Evolutionary conservation across 2,888 invertebrate genomes (phyloP).

Genomic region (Stegophylla sp.): DNA sequence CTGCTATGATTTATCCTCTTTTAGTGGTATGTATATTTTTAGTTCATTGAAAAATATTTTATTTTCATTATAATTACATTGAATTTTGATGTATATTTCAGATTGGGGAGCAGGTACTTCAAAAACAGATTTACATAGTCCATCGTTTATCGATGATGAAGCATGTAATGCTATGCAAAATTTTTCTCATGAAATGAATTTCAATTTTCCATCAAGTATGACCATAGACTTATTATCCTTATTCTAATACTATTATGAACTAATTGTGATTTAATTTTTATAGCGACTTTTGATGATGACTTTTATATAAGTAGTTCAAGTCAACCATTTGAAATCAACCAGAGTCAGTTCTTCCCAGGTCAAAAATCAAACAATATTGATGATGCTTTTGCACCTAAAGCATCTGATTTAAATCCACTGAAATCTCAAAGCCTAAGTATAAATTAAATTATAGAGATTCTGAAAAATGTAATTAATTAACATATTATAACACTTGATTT

Average conservation of each 20-base stretch:
- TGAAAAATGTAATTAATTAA: background rate
- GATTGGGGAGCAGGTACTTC: conserved; percentile 45
- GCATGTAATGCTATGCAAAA: conserved; percentile 24
- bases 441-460: background rate
- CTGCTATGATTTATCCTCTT: conserved; percentile 67
- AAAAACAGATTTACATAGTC: conserved; percentile 41
- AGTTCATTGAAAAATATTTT: background rate
- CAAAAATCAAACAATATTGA: conserved; percentile 33
- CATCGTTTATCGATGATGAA: conserved; percentile 49
- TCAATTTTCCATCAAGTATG: conserved; percentile 35
- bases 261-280: background rate
- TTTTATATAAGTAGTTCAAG: conserved; percentile 78
- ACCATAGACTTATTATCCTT: background rate
- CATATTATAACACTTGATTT: background rate
- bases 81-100: background rate
- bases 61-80: background rate
- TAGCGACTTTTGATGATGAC: conserved; percentile 69
- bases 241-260: background rate
- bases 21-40: conserved; percentile 66
- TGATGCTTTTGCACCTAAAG: conserved; percentile 50
- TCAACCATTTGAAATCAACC: conserved; percentile 71
- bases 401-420: conserved; percentile 44
- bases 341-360: conserved; percentile 62
- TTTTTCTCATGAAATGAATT: conserved; percentile 28
- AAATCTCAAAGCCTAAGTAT: conserved; percentile 40